phyloP scores from a whole-genome alignment of 2,888 invertebrate species.

The Leucophenga montana region DNA sequence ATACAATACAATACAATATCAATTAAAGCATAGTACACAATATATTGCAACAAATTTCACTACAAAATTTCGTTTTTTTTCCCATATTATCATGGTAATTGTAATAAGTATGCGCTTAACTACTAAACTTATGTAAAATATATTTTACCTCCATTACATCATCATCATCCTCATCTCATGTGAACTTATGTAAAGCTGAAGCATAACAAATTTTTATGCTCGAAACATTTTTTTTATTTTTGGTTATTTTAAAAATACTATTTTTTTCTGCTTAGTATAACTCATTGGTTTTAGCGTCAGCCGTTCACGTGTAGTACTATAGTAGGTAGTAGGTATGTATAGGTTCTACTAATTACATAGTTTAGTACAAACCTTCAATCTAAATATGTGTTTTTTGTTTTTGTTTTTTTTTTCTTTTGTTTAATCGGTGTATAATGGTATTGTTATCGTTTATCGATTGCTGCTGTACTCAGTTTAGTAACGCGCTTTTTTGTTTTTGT shows the following conservation, averaged over 20 bases:
- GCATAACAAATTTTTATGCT: constrained; percentile 2
- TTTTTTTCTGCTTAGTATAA: constrained; percentile 25
- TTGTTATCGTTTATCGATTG: constrained; percentile 19
- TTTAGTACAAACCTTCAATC: not conserved
- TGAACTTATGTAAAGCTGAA: constrained; percentile 25
- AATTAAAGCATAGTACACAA: constrained; percentile 29
- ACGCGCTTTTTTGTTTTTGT: not conserved
- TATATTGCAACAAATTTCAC: constrained; percentile 62
- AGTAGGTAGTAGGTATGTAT: not conserved
- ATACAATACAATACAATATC: constrained; percentile 11
- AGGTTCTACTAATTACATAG: constrained; percentile 6
- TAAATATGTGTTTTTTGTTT: constrained; percentile 28
- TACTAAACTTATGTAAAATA: constrained; percentile 2
- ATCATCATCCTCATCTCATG: not conserved
- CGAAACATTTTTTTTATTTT: no score
- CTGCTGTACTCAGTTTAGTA: not conserved
- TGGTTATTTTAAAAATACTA: constrained; percentile 27
- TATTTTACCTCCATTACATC: not conserved
- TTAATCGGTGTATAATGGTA: constrained; percentile 49
- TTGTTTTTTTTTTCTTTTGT: constrained; percentile 39
- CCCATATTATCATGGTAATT: constrained; percentile 40
- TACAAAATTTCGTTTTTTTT: constrained; percentile 47
- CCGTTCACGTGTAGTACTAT: constrained; percentile 29
- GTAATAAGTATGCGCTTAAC: constrained; percentile 13
- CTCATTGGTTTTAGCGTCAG: not conserved